Percentiles rank a stretch among this genome's conserved stretches.
phyloP scores from a whole-genome alignment of 2,797 vertebrate species.

The Podarcis lilfordi region DNA sequence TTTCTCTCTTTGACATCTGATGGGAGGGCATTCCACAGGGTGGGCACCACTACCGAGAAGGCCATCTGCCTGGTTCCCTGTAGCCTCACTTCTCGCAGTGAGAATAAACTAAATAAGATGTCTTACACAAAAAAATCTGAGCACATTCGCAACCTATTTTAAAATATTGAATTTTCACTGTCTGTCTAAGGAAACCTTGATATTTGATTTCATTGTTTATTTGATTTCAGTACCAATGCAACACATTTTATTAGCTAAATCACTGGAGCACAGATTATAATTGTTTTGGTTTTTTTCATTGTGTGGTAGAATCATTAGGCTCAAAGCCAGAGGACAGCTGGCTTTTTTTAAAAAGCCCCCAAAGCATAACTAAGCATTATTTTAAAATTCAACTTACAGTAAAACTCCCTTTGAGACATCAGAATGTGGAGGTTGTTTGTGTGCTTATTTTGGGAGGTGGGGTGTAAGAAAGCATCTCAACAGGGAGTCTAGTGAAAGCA shows the following conservation, averaged over 20 bases:
- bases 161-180: background rate
- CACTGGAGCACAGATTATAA: background rate
- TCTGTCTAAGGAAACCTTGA: background rate
- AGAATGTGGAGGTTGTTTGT: background rate
- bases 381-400: background rate
- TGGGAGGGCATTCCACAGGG: too few species aligned
- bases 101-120: background rate
- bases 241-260: background rate
- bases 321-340: slow-evolving; percentile 1
- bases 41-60: too few species aligned
- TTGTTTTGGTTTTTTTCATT: slow-evolving; percentile 15
- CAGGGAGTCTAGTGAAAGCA: background rate
- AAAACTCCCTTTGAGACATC: background rate
- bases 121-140: background rate
- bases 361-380: background rate
- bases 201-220: background rate
- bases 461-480: background rate
- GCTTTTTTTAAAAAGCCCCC: background rate
- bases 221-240: background rate
- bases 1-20: too few species aligned
- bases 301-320: background rate
- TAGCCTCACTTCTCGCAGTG: too few species aligned
- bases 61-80: too few species aligned
- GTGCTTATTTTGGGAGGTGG: background rate
- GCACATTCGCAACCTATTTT: background rate